These are phyloP conservation scores for Anguilla anguilla DNA, from an alignment of 2,797 vertebrate genomes.

Conservation along the genomic window DNA sequence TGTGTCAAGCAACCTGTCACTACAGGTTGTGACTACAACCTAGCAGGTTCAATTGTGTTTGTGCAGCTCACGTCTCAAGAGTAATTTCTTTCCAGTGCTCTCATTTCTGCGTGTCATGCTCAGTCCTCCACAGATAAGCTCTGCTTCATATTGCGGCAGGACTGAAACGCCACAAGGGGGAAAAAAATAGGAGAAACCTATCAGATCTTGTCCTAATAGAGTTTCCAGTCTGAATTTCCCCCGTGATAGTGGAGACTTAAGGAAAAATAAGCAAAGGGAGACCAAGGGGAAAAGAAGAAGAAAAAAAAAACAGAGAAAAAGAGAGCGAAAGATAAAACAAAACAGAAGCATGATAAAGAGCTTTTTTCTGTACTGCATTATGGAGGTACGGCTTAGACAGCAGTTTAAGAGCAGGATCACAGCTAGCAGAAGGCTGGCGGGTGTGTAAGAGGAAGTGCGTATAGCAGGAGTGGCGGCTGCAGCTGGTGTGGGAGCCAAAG, in stretches of 20 bases:
- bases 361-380: slow-evolving; percentile 65
- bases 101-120: not conserved
- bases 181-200: not conserved
- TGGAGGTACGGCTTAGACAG: slow-evolving; percentile 66
- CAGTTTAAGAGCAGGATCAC: slow-evolving; percentile 67
- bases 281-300: not conserved
- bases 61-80: not conserved
- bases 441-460: slow-evolving; percentile 32
- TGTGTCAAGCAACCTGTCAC: too few relatives aligned
- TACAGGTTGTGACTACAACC: not conserved
- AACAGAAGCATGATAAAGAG: slow-evolving; percentile 58
- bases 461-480: too few relatives aligned
- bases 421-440: slow-evolving; percentile 41
- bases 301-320: not conserved
- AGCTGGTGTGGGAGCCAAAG: slow-evolving; percentile 9
- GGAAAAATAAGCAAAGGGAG: not conserved
- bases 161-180: not conserved
- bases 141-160: not conserved
- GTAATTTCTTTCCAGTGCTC: not conserved
- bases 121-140: not conserved
- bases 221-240: slow-evolving; percentile 10
- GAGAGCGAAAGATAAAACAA: slow-evolving; percentile 29
- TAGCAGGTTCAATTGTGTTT: not conserved
- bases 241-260: not conserved
- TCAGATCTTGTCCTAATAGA: not conserved